Base-by-base conservation (phyloP, 2,888 invertebrate species). In the Polydrusus tereticollis region DNA sequence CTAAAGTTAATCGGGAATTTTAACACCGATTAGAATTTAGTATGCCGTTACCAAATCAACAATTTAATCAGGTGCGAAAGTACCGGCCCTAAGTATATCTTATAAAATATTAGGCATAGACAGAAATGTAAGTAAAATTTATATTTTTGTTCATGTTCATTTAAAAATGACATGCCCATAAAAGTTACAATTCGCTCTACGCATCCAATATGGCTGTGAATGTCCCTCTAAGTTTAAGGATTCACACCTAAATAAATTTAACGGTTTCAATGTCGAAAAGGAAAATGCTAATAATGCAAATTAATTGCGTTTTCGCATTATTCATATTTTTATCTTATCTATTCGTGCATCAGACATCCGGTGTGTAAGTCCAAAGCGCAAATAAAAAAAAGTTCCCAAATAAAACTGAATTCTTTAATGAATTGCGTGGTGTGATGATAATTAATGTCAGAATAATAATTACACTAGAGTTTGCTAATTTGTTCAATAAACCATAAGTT, bases 331-430 rank as follows among this genome's bases (percentile, higher is more conserved):
- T 52, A 52, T 64, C 63, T 64, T 64, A 64, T 64, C 63, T 50
- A 14, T 6, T 20, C 20, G 12, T 38, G 50, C 50, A 64, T 64
- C 63, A 38, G 36, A 64, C 63, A 52, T 64, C 63, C 63, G 63
- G 63, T 14, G 36, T n/a, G n/a, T n/a, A 18, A 36, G 63, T 38
- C 36, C 20, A 21, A 52, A 50, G 63, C 63, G 63, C 29, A 50
- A 64, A 64, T 64, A 52, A 63, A 63, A 63, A n/a, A 64, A 50
- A 36, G 36, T 64, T 50, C 63, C 47, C 47, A 64, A 64, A 64
- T 50, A 50, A 36, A 36, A 36, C 21, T 26, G 52, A 64, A 21
- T 38, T 50, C n/a, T 23, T 33, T 58, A 59, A 21, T 59, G 20
- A 20, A 41, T 41, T 33, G 62, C 62, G 26, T 62, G 47, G 52